Evolutionary conservation across 2,113 vertebrate species (phyloP).

Genomic region (Syngnathus floridae): DNA sequence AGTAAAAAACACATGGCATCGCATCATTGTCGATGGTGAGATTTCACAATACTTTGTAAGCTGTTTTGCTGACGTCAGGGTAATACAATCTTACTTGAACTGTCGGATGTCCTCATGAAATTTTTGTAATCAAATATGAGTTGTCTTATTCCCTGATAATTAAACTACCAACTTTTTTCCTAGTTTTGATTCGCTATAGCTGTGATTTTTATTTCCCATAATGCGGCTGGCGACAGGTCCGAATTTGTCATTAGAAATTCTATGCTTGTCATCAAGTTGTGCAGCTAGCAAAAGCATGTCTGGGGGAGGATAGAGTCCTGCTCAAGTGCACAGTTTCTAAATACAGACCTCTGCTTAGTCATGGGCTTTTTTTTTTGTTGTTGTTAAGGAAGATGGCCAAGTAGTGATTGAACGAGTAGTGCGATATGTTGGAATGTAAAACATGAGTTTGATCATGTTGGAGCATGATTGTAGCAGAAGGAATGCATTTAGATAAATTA

Average conservation of each 20-base stretch:
- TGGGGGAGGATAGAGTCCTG: conserved; percentile 34
- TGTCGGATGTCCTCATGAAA: not conserved
- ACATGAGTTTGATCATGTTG: not conserved
- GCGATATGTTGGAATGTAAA: conserved; percentile 1
- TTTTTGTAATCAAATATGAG: not conserved
- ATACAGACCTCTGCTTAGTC: conserved; percentile 35
- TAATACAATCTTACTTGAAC: not conserved
- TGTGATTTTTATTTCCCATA: conserved; percentile 1
- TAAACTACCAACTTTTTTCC: no score
- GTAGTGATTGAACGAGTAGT: conserved; percentile 3
- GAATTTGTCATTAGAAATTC: conserved; percentile 6
- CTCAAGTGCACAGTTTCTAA: conserved; percentile 28
- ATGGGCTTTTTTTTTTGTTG: conserved; percentile 8
- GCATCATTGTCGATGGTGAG: not conserved
- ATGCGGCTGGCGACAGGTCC: not conserved
- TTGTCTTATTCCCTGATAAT: not conserved
- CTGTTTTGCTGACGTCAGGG: not conserved
- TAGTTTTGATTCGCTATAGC: not conserved
- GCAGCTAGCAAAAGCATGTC: conserved; percentile 15
- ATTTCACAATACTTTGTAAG: not conserved
- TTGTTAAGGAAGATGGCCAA: conserved; percentile 5
- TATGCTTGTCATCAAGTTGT: conserved; percentile 14
- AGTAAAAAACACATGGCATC: not conserved
- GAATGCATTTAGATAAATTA: not conserved
- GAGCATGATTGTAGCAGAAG: not conserved